These are phyloP conservation scores for Danio tinwini DNA, from an alignment of 2,797 vertebrate species.

Conservation along the genomic window DNA sequence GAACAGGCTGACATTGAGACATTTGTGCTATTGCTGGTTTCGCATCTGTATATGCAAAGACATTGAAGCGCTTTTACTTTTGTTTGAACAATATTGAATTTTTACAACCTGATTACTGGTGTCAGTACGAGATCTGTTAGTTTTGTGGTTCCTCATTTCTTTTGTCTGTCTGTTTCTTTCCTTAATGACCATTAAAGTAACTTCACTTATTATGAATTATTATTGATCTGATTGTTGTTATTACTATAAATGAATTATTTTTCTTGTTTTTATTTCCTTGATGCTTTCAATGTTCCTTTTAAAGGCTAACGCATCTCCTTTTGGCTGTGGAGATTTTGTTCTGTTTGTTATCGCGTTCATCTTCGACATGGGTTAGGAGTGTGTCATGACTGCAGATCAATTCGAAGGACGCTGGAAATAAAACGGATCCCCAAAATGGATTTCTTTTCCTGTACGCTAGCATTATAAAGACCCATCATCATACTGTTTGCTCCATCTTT, in stretches of 20 bases:
- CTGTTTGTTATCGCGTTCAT: slow-evolving; percentile 31
- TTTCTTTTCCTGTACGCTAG: slow-evolving; percentile 44
- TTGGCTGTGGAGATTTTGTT: slow-evolving; percentile 19
- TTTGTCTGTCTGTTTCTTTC: slow-evolving; percentile 69
- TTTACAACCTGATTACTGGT: slow-evolving; percentile 76
- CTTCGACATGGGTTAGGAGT: slow-evolving; percentile 36
- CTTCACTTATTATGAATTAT: slow-evolving; percentile 75
- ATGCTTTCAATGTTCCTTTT: slow-evolving; percentile 40
- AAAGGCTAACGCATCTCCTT: slow-evolving; percentile 26
- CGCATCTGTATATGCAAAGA: slow-evolving; percentile 57
- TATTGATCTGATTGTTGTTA: slow-evolving; percentile 67
- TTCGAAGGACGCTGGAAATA: slow-evolving; percentile 33
- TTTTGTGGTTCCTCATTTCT: slow-evolving; percentile 66
- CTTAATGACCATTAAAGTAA: slow-evolving; percentile 75
- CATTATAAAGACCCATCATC: slow-evolving; percentile 61
- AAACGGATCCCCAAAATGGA: slow-evolving; percentile 43
- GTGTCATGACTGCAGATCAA: slow-evolving; percentile 51
- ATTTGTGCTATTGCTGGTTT: slow-evolving; percentile 47
- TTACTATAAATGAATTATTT: slow-evolving; percentile 50
- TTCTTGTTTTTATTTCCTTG: slow-evolving; percentile 49
- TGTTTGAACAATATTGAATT: slow-evolving; percentile 75
- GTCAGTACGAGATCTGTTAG: slow-evolving; percentile 72
- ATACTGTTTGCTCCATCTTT: slow-evolving; percentile 58
- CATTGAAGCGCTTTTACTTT: slow-evolving; percentile 67
- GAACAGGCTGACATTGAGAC: slow-evolving; percentile 59